Base-by-base conservation (phyloP, 23 tunicate genomes). In the Aplidium turbinatum region DNA sequence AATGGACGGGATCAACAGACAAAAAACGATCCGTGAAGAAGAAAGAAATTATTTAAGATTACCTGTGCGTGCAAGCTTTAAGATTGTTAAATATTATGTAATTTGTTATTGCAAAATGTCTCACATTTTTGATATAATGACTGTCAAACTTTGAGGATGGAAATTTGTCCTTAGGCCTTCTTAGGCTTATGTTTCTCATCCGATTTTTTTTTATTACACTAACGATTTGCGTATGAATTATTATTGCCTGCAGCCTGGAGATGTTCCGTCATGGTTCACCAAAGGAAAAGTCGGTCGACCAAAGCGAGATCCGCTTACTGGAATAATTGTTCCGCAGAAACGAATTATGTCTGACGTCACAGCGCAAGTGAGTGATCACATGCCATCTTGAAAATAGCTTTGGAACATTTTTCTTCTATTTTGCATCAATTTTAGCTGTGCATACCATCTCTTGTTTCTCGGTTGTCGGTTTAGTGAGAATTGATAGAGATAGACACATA, bases 281-380 rank as follows among this genome's bases (percentile, higher is more conserved):
- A 88, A 88, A 35, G 96, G 96, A 28, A 81, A 81, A 68, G 96
- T 88, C 32, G 96, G 96, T 16, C 82, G 96, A 52, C 96, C 96
- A n/a, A 68, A 76, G 18, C 79, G 96, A 13, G 96, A 88, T 51
- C 96, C 96, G 11, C 79, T 83, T 22, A 88, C 96, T 25, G 96
- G 96, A 38, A 63, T 88, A 0, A 88, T 88, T 50, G 89, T 83
- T 27, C 96, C 96, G 11, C 96, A 88, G 52, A 88, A 88, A 69
- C 87, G 96, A 4, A 76, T 88, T 50, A 88, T 88, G 96, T 81
- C 87, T 35, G 96, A 88, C 79, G 96, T 88, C 57, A 88, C 96
- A 57, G 96, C 96, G 16, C 96, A 88, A 79, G 87, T 81, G 38
- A 60, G 36, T 26, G n/a, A n/a, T n/a, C n/a, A n/a, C n/a, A n/a